Conservation (phyloP, 2,113 vertebrate genomes). For the Hymenochirus boettgeri region DNA sequence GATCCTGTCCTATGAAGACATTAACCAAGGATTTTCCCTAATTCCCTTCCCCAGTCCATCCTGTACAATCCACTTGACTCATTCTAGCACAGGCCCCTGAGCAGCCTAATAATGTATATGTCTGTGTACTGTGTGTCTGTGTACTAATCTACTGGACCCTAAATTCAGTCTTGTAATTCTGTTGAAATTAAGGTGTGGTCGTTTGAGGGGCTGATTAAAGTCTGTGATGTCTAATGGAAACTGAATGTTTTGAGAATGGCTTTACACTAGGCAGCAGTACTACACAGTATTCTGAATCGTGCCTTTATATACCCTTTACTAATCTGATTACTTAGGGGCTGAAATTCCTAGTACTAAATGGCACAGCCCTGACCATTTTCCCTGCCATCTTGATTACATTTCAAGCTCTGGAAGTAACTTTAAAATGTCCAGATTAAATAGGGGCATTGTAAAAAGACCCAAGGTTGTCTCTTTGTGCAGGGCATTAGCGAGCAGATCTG, state of each 20-base stretch:
- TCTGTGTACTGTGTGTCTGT: too few relatives aligned
- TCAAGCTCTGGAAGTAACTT: neutral
- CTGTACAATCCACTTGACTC: too few relatives aligned
- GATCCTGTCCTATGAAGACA: too few relatives aligned
- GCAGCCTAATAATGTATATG: too few relatives aligned
- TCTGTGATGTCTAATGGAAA: too few relatives aligned
- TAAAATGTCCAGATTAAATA: neutral
- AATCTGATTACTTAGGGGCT: conserved; percentile 30
- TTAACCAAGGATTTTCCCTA: too few relatives aligned
- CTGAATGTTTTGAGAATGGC: neutral
- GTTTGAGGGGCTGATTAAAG: too few relatives aligned
- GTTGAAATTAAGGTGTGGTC: too few relatives aligned
- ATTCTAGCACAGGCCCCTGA: too few relatives aligned
- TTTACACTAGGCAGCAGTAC: neutral
- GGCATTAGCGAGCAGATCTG: conserved; percentile 17
- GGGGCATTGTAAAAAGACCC: conserved; percentile 3
- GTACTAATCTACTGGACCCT: too few relatives aligned
- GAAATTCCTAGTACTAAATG: conserved; percentile 25
- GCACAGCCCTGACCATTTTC: conserved; percentile 3
- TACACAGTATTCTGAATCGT: neutral
- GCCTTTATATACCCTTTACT: conserved; percentile 26
- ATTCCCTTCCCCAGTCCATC: too few relatives aligned
- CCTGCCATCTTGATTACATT: conserved; percentile 24
- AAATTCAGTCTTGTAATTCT: too few relatives aligned
- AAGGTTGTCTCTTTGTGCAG: neutral